Base-by-base conservation (phyloP, 2,797 vertebrate species). In the Sciaenops ocellatus region DNA sequence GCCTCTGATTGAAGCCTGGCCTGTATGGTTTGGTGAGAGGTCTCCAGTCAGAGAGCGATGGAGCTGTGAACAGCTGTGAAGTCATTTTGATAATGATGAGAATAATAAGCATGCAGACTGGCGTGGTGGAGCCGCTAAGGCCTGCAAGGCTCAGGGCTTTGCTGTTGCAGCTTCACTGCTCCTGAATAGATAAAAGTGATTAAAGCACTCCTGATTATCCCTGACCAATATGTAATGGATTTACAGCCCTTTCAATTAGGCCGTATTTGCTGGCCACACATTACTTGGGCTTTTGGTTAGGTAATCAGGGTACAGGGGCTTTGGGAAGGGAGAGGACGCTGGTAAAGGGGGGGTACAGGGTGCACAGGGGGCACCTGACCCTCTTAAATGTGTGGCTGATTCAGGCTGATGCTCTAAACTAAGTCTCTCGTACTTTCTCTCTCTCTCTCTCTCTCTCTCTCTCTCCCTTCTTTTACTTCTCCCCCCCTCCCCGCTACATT, bases 231-330 rank as follows among this genome's bases (percentile, higher is more conserved):
- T 97, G 97, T 98, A 97, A 99, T 98, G 97, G 97, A 97, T 98
- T 98, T 98, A 98, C 97, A 98, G 97, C 97, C 97, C 97, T 98
- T 99, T 99, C 97, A 99, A 99, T 98, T 98, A 98, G 97, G 90
- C 95, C 94, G 95, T 97, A 97, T 99, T 98, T 98, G 97, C 97
- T 96, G 96, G 97, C 96, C 96, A 97, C 97, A 98, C 96, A 97
- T 98, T 98, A 97, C 97, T 97, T 84, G 93, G 90, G 96, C 83
- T 90, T 97, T 97, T 97, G 96, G 95, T 98, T 97, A 95, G 97
- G 96, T 98, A 97, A 97, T 97, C 96, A 96, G 96, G 90, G 87
- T 87, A 69, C 86, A 65, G 82, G 82, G 88, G 85, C 87, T 91
- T 89, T 87, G 93, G 95, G 93, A 90, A 92, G 93, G 94, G 92